phyloP scores from a whole-genome alignment of 2,888 invertebrate species.

The Pollenia griseotomentosa region DNA sequence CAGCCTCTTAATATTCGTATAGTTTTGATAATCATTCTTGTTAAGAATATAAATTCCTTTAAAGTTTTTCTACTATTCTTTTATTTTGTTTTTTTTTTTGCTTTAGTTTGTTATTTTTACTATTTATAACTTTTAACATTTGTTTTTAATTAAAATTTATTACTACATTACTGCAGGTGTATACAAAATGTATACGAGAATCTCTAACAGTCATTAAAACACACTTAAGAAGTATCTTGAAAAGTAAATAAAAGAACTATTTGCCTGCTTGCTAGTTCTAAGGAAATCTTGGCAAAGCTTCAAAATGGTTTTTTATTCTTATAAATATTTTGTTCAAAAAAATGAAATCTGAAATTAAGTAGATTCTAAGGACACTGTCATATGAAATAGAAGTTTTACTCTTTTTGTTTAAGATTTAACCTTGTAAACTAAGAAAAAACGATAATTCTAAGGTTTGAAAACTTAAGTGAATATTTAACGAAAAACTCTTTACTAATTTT shows the following conservation, averaged over 20 bases:
- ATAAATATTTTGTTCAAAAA: too few relatives aligned
- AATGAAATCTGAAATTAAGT: too few relatives aligned
- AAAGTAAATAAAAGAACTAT: neutral
- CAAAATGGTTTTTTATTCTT: too few relatives aligned
- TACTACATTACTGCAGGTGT: conserved; percentile 3
- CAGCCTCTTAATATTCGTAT: neutral
- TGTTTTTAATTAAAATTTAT: conserved; percentile 61
- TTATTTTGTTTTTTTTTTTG: neutral
- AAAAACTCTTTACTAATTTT: too few relatives aligned
- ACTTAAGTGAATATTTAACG: too few relatives aligned
- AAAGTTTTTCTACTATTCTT: neutral
- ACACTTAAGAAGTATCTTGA: conserved; percentile 9
- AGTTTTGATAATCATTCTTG: neutral
- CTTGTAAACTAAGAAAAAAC: too few relatives aligned
- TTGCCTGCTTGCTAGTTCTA: neutral
- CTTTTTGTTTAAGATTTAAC: too few relatives aligned
- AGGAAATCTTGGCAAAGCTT: neutral
- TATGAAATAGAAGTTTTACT: too few relatives aligned
- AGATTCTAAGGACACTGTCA: too few relatives aligned
- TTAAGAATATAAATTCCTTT: neutral
- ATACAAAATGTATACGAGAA: neutral
- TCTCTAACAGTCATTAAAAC: conserved; percentile 21
- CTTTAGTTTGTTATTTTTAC: neutral
- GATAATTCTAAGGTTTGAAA: too few relatives aligned
- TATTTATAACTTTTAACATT: conserved; percentile 44